Percentiles rank a stretch among this genome's conserved stretches.
These are phyloP conservation scores for Ophiothrix spiculata DNA, from an alignment of 35 echinoderm and acorn worm species.

Conservation along the genomic window DNA sequence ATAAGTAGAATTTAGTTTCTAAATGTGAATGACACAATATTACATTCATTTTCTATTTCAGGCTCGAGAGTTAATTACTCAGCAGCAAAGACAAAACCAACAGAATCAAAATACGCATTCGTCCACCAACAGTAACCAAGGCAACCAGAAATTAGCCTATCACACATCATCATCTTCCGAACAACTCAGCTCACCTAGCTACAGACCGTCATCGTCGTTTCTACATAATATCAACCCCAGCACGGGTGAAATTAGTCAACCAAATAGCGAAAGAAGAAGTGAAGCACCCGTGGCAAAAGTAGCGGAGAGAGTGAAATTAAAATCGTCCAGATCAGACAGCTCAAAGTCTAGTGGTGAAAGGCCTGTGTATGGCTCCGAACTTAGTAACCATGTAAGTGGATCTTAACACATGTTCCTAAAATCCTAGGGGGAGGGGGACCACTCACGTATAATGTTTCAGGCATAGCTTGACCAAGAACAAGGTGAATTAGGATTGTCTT, in stretches of 20 bases:
- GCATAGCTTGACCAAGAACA: no score
- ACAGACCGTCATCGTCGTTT: constrained; percentile 20
- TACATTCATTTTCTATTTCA: background rate
- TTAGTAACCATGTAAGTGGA: constrained; percentile 16
- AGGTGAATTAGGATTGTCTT: no score
- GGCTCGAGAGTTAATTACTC: background rate
- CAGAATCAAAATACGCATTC: background rate
- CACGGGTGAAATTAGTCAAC: constrained; percentile 58
- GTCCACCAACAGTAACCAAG: background rate
- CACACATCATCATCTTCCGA: constrained; percentile 92
- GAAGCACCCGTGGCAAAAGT: constrained; percentile 53
- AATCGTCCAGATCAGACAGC: constrained; percentile 27
- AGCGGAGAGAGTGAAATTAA: constrained; percentile 62
- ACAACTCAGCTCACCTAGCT: constrained; percentile 85
- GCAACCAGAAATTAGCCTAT: constrained; percentile 45
- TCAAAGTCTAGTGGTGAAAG: constrained; percentile 28
- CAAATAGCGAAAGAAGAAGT: constrained; percentile 40
- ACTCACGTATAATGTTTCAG: no score
- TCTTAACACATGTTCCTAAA: no score
- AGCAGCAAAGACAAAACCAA: no score
- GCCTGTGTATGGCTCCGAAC: constrained; percentile 53
- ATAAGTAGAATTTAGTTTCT: no score
- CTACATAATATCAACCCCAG: constrained; percentile 38
- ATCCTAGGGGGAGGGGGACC: no score
- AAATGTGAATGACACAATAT: no score